A percentile compares a stretch with the other conserved stretches of the same genome.
phyloP scores from a whole-genome alignment of 2,888 invertebrate genomes.

The Volucella bombylans region DNA sequence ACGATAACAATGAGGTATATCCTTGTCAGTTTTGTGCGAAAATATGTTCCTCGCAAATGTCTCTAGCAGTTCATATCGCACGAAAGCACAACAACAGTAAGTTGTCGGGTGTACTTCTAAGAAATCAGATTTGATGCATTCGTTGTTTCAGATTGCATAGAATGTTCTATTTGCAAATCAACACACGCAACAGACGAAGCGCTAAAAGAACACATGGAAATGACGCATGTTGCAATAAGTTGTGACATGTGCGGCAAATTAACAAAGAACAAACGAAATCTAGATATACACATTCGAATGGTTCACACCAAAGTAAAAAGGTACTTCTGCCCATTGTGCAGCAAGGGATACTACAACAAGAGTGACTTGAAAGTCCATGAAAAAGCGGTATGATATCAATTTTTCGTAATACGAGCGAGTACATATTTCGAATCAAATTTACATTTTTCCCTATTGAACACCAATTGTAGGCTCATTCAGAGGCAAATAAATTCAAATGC shows the following conservation, averaged over 20 bases:
- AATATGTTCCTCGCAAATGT: slow-evolving; percentile 79
- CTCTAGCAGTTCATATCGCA: slow-evolving; percentile 80
- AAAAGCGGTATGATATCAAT: slow-evolving; percentile 71
- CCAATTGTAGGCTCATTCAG: slow-evolving; percentile 73
- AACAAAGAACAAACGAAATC: slow-evolving; percentile 79
- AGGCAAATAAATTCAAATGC: slow-evolving; percentile 76
- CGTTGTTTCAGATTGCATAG: slow-evolving; percentile 54
- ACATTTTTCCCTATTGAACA: not conserved
- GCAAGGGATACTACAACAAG: slow-evolving; percentile 80
- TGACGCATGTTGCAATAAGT: slow-evolving; percentile 77
- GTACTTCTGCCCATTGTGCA: slow-evolving; percentile 78
- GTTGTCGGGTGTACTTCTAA: slow-evolving; percentile 67
- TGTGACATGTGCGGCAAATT: slow-evolving; percentile 78
- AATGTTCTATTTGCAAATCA: slow-evolving; percentile 77
- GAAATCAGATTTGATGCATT: slow-evolving; percentile 26
- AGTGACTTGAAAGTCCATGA: slow-evolving; percentile 79
- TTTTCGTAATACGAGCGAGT: not conserved
- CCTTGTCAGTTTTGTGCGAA: slow-evolving; percentile 80
- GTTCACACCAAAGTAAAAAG: slow-evolving; percentile 79
- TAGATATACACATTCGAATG: slow-evolving; percentile 78
- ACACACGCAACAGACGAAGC: slow-evolving; percentile 76
- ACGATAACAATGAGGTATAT: slow-evolving; percentile 63
- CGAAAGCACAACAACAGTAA: slow-evolving; percentile 80
- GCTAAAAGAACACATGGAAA: slow-evolving; percentile 78
- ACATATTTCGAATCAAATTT: not conserved